A percentile compares a stretch with the other conserved stretches of the same genome.
phyloP scores from a whole-genome alignment of 2,113 vertebrate genomes.

The Pipra filicauda region DNA sequence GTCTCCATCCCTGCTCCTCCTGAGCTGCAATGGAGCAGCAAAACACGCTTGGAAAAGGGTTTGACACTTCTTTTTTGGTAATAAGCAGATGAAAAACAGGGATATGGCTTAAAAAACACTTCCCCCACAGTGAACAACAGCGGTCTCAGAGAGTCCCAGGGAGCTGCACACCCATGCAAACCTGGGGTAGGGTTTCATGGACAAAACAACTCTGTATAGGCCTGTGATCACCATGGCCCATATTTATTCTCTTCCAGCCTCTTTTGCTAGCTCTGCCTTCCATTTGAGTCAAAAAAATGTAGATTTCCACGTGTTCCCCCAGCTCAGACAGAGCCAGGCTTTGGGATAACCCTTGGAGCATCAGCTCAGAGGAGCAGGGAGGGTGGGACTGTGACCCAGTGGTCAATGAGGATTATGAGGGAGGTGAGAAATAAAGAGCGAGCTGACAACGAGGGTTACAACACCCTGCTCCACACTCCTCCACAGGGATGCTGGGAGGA shows the following conservation, averaged over 20 bases:
- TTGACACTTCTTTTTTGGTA: background rate
- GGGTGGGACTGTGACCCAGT: background rate
- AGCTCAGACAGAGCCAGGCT: background rate
- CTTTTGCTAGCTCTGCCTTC: background rate
- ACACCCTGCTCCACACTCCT: background rate
- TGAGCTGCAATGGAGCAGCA: background rate
- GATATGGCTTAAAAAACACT: background rate
- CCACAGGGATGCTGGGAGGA: background rate
- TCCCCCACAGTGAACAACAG: background rate
- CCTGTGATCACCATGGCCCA: background rate
- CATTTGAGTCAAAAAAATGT: background rate
- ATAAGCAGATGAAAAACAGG: background rate
- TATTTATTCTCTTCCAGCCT: background rate
- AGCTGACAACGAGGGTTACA: background rate
- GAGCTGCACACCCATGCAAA: background rate
- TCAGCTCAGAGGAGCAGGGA: background rate
- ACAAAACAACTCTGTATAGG: background rate
- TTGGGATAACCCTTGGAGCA: background rate
- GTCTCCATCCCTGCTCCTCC: background rate
- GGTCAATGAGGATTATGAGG: background rate
- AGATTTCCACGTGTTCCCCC: rapidly evolving
- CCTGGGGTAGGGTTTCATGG: background rate
- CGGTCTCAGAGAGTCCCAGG: background rate
- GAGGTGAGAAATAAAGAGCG: background rate
- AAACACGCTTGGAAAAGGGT: rapidly evolving